Evolutionary conservation across 2,888 invertebrate species (phyloP).

Genomic region (Thymelicus sylvestris): DNA sequence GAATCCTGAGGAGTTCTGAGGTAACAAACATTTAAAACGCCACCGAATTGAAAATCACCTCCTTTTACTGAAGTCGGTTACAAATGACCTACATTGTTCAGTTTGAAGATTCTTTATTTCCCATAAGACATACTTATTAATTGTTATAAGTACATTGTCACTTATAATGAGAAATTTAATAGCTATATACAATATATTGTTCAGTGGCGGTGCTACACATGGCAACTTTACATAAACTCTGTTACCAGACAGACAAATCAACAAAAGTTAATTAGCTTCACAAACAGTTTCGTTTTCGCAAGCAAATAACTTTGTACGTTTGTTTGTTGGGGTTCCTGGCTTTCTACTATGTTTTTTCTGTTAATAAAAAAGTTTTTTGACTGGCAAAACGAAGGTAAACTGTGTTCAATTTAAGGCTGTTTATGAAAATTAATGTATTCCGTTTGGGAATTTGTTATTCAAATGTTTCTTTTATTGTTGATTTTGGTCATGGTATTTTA

Average conservation of each 20-base stretch:
- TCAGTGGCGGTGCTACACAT: background rate
- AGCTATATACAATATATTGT: no score
- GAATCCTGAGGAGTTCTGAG: no score
- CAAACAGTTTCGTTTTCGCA: conserved; percentile 2
- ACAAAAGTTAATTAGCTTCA: background rate
- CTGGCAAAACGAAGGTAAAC: background rate
- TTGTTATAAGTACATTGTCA: no score
- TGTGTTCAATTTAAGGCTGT: background rate
- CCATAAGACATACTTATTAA: no score
- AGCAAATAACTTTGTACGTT: conserved; percentile 7
- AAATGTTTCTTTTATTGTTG: background rate
- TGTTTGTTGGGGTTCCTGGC: background rate
- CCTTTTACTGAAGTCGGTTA: no score
- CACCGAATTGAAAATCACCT: no score
- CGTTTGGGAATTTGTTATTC: background rate
- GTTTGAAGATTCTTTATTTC: no score
- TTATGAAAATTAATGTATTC: background rate
- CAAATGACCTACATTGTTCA: no score
- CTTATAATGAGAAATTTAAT: no score
- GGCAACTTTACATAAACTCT: background rate
- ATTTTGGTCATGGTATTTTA: no score
- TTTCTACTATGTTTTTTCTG: conserved; percentile 6
- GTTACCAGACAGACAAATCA: conserved; percentile 5
- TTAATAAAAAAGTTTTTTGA: conserved; percentile 9
- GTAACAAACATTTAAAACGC: no score